Conservation (phyloP, 1,140 invertebrate genomes). For the Lepidurus packardi region DNA sequence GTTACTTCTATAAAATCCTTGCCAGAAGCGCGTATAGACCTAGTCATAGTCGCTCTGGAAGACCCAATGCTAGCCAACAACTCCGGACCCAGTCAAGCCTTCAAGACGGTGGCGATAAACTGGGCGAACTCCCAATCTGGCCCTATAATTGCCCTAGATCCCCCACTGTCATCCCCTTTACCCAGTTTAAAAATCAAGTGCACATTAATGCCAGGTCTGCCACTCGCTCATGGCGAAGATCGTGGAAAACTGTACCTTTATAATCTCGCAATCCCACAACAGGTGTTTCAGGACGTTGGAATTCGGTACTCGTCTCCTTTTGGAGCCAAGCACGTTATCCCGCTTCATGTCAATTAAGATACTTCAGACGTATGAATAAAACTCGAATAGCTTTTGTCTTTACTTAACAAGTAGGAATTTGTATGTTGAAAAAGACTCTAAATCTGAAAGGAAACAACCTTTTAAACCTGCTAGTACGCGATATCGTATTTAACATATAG, state of each 20-base stretch:
- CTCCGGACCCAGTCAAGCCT: slow-evolving; percentile 32
- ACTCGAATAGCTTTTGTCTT: slow-evolving; percentile 20
- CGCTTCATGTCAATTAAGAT: slow-evolving; percentile 59
- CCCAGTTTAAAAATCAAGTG: slow-evolving; percentile 64
- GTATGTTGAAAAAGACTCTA: too few relatives aligned
- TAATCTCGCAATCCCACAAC: slow-evolving; percentile 73
- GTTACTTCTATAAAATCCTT: slow-evolving; percentile 47
- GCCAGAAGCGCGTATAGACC: slow-evolving; percentile 55
- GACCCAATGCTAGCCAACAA: slow-evolving; percentile 43
- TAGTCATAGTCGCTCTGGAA: slow-evolving; percentile 62
- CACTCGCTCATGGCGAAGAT: slow-evolving; percentile 59
- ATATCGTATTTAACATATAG: neutral
- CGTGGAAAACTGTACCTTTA: slow-evolving; percentile 80
- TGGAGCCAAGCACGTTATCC: slow-evolving; percentile 78
- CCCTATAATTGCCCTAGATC: slow-evolving; percentile 74
- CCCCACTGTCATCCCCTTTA: slow-evolving; percentile 55
- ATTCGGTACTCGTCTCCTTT: slow-evolving; percentile 81
- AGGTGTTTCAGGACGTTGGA: slow-evolving; percentile 66
- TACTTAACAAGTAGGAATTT: slow-evolving; percentile 25
- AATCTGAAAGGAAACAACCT: too few relatives aligned
- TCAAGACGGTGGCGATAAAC: slow-evolving; percentile 44
- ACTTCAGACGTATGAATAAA: neutral
- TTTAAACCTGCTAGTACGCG: too few relatives aligned
- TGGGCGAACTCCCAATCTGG: slow-evolving; percentile 68
- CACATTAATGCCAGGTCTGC: slow-evolving; percentile 66